A percentile compares a stretch with the other conserved stretches of the same genome.
These are phyloP conservation scores for Pogonomyrmex barbatus DNA, from an alignment of 1,140 invertebrate genomes.

Conservation along the genomic window DNA sequence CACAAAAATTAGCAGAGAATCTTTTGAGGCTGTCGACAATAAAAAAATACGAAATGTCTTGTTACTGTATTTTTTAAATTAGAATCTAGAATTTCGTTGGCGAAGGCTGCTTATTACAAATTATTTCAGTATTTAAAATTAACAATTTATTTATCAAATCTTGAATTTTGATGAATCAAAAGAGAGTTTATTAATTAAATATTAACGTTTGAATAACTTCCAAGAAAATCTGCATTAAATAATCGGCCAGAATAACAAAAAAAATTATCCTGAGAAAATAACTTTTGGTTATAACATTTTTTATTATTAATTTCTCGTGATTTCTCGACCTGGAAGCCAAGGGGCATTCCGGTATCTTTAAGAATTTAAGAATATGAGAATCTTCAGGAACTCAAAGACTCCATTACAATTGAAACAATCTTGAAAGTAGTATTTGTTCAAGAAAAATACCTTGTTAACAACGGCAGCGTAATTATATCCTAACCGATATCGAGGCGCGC, in stretches of 20 bases:
- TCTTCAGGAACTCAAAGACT: constrained; percentile 10
- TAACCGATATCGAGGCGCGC: not conserved
- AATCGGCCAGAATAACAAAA: not conserved
- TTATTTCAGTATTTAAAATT: not conserved
- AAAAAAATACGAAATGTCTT: not conserved
- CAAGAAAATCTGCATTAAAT: not conserved
- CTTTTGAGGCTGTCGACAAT: not conserved
- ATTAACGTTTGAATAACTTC: not conserved
- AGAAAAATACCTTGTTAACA: constrained; percentile 28
- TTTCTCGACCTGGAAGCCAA: not conserved
- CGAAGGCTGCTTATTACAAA: not conserved
- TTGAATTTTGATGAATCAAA: not conserved
- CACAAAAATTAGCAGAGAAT: not conserved
- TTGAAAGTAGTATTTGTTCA: not conserved
- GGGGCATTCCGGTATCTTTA: not conserved
- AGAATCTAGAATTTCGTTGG: not conserved
- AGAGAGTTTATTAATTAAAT: not conserved
- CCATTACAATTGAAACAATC: constrained; percentile 13
- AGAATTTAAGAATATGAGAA: not conserved
- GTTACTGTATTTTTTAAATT: not conserved
- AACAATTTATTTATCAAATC: not conserved
- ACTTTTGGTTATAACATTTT: not conserved
- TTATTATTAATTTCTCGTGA: not conserved
- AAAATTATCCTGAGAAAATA: constrained; percentile 11
- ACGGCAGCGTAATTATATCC: constrained; percentile 11